These are phyloP conservation scores for Steatocranus sp. DNA, from an alignment of 2,797 vertebrate species.

Conservation along the genomic window DNA sequence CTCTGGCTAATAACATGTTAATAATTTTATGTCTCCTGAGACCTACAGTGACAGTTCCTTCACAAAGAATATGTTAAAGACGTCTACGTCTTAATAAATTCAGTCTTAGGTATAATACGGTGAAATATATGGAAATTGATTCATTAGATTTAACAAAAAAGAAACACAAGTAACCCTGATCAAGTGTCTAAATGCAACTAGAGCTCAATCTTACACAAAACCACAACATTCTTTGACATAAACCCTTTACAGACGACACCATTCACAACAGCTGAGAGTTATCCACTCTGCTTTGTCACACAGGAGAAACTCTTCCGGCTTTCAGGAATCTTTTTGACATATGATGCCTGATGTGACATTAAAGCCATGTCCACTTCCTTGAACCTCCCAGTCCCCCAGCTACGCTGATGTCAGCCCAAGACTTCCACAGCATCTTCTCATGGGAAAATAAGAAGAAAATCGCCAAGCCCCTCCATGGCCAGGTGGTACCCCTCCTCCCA, in stretches of 20 bases:
- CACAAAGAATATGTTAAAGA: not conserved
- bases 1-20: not conserved
- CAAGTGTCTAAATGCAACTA: constrained; percentile 1
- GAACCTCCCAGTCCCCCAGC: constrained; percentile 51
- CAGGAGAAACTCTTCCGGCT: constrained; percentile 25
- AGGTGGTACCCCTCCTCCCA: constrained; percentile 75
- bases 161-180: not conserved
- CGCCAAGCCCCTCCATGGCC: constrained; percentile 60
- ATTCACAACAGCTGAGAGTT: constrained; percentile 23
- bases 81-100: not conserved
- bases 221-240: constrained; percentile 8
- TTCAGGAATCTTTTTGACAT: constrained; percentile 45
- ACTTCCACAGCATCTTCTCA: constrained; percentile 59
- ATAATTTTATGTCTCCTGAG: not conserved
- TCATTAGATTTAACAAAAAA: not conserved
- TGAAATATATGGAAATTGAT: not conserved
- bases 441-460: constrained; percentile 55
- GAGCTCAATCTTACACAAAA: constrained; percentile 18
- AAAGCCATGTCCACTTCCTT: constrained; percentile 47
- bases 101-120: fast-evolving
- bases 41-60: not conserved
- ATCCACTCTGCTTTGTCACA: constrained; percentile 42
- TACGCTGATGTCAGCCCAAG: constrained; percentile 39
- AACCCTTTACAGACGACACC: constrained; percentile 13
- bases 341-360: constrained; percentile 48